A percentile compares a stretch with the other conserved stretches of the same genome.
phyloP scores from a whole-genome alignment of 2,888 invertebrate species.

The Orthosia gracilis region DNA sequence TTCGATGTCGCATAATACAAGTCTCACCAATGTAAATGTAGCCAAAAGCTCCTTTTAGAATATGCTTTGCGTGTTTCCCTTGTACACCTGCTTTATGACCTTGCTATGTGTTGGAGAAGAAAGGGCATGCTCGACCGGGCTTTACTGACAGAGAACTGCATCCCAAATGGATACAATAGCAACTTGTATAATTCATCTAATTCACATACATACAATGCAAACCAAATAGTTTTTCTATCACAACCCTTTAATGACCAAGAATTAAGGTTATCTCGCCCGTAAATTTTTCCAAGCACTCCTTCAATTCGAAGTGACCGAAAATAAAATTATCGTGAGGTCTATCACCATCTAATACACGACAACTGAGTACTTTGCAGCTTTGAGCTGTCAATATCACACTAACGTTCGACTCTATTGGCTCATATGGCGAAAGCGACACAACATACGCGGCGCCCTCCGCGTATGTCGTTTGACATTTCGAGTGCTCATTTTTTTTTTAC shows the following conservation, averaged over 20 bases:
- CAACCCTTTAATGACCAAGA: not conserved
- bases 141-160: constrained; percentile 9
- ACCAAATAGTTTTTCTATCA: constrained; percentile 9
- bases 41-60: constrained; percentile 85
- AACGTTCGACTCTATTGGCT: too few relatives aligned
- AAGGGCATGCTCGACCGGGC: constrained; percentile 9
- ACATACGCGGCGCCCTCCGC: too few relatives aligned
- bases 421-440: too few relatives aligned
- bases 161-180: constrained; percentile 11
- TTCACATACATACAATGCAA: constrained; percentile 30
- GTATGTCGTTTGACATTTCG: too few relatives aligned
- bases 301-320: too few relatives aligned
- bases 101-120: constrained; percentile 57
- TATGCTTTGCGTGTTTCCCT: constrained; percentile 72
- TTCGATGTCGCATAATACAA: constrained; percentile 84
- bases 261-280: too few relatives aligned
- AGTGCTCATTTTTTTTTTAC: too few relatives aligned
- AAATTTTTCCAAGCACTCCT: too few relatives aligned
- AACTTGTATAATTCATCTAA: constrained; percentile 24
- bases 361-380: too few relatives aligned
- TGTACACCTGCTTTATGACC: constrained; percentile 80
- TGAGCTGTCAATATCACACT: too few relatives aligned
- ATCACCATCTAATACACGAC: too few relatives aligned
- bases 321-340: too few relatives aligned
- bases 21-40: constrained; percentile 86